phyloP scores from a whole-genome alignment of 1,140 invertebrate genomes.

The Nomia melanderi region DNA sequence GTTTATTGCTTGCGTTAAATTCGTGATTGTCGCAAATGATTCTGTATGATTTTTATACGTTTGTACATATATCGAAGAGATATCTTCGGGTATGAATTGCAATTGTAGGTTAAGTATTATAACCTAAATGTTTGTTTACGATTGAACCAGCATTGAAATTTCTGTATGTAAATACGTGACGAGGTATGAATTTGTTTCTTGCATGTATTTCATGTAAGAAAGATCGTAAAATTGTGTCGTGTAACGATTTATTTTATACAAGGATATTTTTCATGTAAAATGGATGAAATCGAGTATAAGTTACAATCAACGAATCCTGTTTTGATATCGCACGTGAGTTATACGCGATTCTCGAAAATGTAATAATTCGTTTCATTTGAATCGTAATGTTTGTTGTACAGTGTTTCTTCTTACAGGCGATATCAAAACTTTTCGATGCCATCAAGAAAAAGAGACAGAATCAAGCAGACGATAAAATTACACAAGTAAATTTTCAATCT shows the following conservation, averaged over 20 bases:
- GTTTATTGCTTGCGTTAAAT: too few relatives aligned
- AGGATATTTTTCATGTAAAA: constrained; percentile 30
- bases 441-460: constrained; percentile 51
- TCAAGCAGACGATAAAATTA: neutral
- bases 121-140: constrained; percentile 1
- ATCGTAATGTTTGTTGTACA: neutral
- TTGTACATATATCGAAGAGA: too few relatives aligned
- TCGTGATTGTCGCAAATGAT: too few relatives aligned
- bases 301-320: constrained; percentile 68
- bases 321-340: constrained; percentile 73
- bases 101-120: constrained; percentile 9
- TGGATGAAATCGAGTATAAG: constrained; percentile 73
- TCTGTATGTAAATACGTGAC: neutral
- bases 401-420: constrained; percentile 59
- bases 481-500: neutral
- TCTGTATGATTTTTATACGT: too few relatives aligned
- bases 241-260: neutral
- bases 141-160: neutral
- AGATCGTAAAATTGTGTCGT: neutral
- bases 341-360: neutral
- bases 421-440: constrained; percentile 68
- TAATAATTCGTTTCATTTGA: neutral
- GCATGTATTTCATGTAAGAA: neutral
- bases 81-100: neutral
- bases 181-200: neutral